Evolutionary conservation across 2,888 invertebrate genomes (phyloP), one percentile per base, ranked within the genome.

Genomic region (Poecilobothrus nobilitatus): DNA sequence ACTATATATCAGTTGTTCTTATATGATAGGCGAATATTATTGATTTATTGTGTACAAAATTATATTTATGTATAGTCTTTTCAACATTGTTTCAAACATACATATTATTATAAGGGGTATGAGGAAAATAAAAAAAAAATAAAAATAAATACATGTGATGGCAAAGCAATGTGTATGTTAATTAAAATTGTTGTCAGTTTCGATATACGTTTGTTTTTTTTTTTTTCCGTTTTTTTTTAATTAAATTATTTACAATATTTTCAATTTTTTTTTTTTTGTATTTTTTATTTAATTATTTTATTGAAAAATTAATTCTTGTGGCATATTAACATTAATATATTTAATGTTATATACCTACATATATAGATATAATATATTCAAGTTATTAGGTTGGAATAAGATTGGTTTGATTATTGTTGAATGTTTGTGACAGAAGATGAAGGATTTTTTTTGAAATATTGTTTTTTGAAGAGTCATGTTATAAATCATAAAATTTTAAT

Each of bases 191-290:
- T 53, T 53, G 53, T 53, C 53, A 53, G 53, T 53, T 53, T 53
- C 53, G n/a, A 6, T 53, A 10, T 44, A 10, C 3, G 6, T 44
- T 9, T 44, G 15, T 44, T 44, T 18, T 18, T 18, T 53, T 12
- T 53, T 53, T 53, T 18, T 53, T 53, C 3, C 18, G 7, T 6
- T 4, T 53, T 12, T 53, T 18, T 53, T 53, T 53, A 53, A 53
- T 53, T 53, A 53, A 53, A 53, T 53, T 53, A 53, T 53, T 53
- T 53, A 53, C 53, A 53, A 53, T 53, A 53, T 53, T 53, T 37
- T 53, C 41, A 41, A 41, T 41, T 41, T 41, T 41, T 27, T 15
- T 15, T 53, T 53, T n/a, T 15, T 18, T 53, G 53, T 53, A n/a
- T 18, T 5, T 15, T 18, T 18, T 18, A 12, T 53, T 53, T 53